Evolutionary conservation across 2,888 invertebrate genomes (phyloP).

Genomic region (Encarsia formosa): DNA sequence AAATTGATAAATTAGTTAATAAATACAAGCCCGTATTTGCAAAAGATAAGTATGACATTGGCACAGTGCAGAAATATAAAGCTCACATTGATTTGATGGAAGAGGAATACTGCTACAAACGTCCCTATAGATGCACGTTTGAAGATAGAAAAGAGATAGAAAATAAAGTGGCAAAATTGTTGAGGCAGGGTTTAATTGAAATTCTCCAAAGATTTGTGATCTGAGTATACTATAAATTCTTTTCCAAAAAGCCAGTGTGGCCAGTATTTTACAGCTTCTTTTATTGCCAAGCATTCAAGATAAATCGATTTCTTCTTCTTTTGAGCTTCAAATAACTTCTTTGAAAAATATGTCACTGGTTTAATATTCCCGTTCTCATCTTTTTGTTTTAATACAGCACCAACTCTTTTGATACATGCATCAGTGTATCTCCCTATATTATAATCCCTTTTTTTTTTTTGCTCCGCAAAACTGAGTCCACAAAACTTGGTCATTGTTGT

Average conservation of each 20-base stretch:
- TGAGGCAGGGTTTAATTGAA: no score
- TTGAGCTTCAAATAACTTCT: conserved; percentile 16
- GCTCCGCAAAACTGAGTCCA: no score
- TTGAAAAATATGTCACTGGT: conserved; percentile 10
- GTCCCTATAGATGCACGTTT: no score
- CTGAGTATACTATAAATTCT: no score
- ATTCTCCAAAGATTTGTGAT: conserved; percentile 26
- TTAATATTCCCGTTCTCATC: conserved; percentile 21
- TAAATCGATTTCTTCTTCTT: conserved; percentile 23
- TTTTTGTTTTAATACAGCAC: no score
- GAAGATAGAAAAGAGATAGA: no score
- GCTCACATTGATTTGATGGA: background rate
- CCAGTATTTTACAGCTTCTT: conserved; percentile 19
- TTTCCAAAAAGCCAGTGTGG: conserved; percentile 13
- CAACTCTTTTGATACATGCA: conserved; percentile 31
- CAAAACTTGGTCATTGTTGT: no score
- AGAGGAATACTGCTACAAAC: no score
- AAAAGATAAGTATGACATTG: background rate
- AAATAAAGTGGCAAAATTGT: no score
- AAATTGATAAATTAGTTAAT: no score
- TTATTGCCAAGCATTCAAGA: conserved; percentile 24
- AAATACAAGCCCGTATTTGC: background rate
- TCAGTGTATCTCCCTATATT: conserved; percentile 36
- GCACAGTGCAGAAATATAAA: background rate
- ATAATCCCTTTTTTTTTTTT: no score